phyloP scores from a whole-genome alignment of 2,888 invertebrate species.

The Bedellia somnulentella region DNA sequence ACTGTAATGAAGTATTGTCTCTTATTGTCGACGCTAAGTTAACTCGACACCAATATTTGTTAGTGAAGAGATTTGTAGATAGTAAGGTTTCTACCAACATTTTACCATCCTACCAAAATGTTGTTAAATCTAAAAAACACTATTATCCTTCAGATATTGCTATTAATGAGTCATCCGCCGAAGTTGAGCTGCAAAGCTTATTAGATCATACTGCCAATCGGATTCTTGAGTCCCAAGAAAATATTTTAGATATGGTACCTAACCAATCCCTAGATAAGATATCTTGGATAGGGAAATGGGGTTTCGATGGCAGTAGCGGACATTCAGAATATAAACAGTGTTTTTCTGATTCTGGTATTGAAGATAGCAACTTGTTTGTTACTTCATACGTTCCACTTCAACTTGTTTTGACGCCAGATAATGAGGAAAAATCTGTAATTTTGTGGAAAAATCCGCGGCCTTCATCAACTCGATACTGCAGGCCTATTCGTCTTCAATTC shows the following conservation, averaged over 20 bases:
- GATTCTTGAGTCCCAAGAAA: conserved; percentile 6
- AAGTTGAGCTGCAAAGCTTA: conserved; percentile 7
- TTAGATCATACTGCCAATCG: conserved; percentile 4
- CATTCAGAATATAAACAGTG: conserved; percentile 9
- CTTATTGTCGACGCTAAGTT: conserved; percentile 5
- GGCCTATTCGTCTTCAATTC: background rate
- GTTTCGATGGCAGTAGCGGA: conserved; percentile 9
- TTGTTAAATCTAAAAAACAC: conserved; percentile 6
- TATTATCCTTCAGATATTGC: conserved; percentile 5
- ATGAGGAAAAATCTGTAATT: background rate
- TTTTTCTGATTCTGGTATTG: conserved; percentile 2
- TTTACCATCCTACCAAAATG: conserved; percentile 4
- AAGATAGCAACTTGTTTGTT: conserved; percentile 7
- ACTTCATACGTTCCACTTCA: conserved; percentile 7
- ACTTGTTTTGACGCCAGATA: conserved; percentile 1
- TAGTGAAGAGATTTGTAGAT: conserved; percentile 6
- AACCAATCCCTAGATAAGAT: conserved; percentile 2
- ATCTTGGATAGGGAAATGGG: conserved; percentile 9
- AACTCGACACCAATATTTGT: conserved; percentile 6
- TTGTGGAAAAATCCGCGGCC: conserved; percentile 4
- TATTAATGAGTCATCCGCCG: conserved; percentile 5
- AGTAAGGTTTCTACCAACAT: background rate
- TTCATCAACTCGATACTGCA: conserved; percentile 7
- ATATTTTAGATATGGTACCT: conserved; percentile 4
- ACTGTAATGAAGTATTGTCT: conserved; percentile 4